These are phyloP conservation scores for Phrynocephalus vlangalii DNA, from an alignment of 2,797 vertebrate species.

Conservation along the genomic window DNA sequence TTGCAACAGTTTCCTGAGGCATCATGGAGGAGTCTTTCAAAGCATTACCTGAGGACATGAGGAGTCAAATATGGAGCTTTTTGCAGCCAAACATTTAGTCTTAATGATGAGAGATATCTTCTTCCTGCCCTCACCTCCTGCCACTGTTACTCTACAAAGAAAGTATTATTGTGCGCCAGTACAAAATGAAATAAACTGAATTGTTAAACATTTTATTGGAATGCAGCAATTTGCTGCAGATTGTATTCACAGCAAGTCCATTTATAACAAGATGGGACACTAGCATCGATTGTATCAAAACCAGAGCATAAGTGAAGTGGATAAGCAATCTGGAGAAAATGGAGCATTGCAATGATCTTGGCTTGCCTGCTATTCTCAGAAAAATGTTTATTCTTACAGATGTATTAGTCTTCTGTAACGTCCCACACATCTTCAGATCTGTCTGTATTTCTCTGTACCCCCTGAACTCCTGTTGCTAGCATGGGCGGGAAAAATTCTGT, in stretches of 20 bases:
- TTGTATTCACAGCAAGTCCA: neutral
- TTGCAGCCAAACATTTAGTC: neutral
- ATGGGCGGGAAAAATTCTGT: neutral
- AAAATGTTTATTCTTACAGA: neutral
- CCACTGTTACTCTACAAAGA: neutral
- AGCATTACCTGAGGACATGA: neutral
- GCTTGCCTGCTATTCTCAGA: neutral
- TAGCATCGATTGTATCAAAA: neutral
- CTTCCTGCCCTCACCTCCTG: slow-evolving; percentile 5
- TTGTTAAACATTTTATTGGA: neutral
- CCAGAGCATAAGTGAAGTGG: neutral
- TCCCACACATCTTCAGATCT: neutral
- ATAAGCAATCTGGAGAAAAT: neutral
- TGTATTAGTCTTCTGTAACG: neutral
- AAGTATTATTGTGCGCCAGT: neutral
- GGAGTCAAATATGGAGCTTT: neutral
- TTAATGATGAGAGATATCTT: neutral
- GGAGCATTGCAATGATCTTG: neutral
- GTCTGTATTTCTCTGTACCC: neutral
- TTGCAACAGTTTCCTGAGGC: neutral
- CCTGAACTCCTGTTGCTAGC: neutral
- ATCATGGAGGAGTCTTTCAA: neutral
- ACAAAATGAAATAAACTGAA: neutral
- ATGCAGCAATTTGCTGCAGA: neutral
- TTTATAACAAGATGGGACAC: neutral